phyloP scores from a whole-genome alignment of 2,888 invertebrate genomes.

The Formica aserva region DNA sequence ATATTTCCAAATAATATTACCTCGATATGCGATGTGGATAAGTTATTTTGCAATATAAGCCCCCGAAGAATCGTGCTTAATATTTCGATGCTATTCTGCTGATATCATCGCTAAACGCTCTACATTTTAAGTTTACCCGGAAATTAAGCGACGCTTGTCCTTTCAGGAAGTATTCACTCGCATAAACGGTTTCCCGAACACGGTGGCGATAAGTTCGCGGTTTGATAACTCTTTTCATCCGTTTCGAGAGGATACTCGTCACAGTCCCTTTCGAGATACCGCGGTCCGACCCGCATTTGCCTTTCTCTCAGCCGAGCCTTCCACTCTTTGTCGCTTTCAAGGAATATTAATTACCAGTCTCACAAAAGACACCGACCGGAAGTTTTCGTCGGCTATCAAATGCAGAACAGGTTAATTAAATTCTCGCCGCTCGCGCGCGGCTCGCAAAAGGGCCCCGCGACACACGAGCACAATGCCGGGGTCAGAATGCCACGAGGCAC shows the following conservation, averaged over 20 bases:
- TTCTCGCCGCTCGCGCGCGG: conserved; percentile 72
- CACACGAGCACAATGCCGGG: conserved; percentile 66
- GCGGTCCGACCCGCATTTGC: conserved; percentile 39
- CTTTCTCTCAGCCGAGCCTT: conserved; percentile 9
- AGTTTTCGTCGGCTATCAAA: conserved; percentile 80
- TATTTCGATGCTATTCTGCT: neutral
- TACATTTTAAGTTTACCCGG: neutral
- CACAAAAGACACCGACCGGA: conserved; percentile 75
- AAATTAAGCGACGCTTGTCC: neutral
- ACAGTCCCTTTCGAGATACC: conserved; percentile 41
- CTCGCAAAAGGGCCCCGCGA: conserved; percentile 63
- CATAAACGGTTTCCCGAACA: conserved; percentile 48
- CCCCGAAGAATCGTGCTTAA: neutral
- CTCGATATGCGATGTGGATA: neutral
- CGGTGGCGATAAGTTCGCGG: conserved; percentile 56
- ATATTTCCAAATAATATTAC: neutral
- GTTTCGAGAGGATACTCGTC: conserved; percentile 47
- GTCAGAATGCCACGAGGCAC: conserved; percentile 64
- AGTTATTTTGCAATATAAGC: neutral
- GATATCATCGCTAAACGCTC: neutral
- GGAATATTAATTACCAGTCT: conserved; percentile 79
- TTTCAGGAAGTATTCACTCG: conserved; percentile 7
- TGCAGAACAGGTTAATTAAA: conserved; percentile 83
- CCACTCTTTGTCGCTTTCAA: conserved; percentile 63
- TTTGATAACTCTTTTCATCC: conserved; percentile 68